Conservation (phyloP, 2,113 vertebrate genomes). For the Melanostigma gelatinosum region DNA sequence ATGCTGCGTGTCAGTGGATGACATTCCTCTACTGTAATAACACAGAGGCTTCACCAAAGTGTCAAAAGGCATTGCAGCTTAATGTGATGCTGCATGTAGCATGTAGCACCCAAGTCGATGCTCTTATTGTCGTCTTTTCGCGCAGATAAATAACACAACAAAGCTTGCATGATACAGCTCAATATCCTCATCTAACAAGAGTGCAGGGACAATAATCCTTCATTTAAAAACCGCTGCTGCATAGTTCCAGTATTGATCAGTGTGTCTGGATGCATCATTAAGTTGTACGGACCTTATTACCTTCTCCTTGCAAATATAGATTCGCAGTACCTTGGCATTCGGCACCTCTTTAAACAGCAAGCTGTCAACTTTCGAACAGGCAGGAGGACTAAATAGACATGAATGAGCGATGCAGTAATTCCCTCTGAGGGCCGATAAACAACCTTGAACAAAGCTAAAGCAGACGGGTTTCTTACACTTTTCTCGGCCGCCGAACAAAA, state of each 20-base stretch:
- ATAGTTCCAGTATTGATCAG: conserved; percentile 50
- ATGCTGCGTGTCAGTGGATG: conserved; percentile 19
- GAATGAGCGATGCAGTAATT: not conserved
- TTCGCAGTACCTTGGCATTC: conserved; percentile 20
- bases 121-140: conserved; percentile 39
- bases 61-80: conserved; percentile 27
- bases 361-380: conserved; percentile 3
- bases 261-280: conserved; percentile 50
- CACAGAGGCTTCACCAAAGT: not conserved
- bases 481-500: not conserved
- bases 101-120: conserved; percentile 29
- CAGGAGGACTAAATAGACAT: not conserved
- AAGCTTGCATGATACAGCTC: conserved; percentile 17
- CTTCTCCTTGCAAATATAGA: conserved; percentile 43
- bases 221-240: conserved; percentile 48
- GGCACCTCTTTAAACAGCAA: conserved; percentile 31
- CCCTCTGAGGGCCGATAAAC: conserved; percentile 6
- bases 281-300: conserved; percentile 25
- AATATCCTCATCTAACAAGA: conserved; percentile 41
- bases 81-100: conserved; percentile 18
- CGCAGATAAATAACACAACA: conserved; percentile 28
- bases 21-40: conserved; percentile 29
- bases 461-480: not conserved
- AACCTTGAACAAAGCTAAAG: conserved; percentile 22
- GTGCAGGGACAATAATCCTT: conserved; percentile 17